Conservation (phyloP, 2,113 vertebrate genomes). For the Pycnonotus jocosus region DNA sequence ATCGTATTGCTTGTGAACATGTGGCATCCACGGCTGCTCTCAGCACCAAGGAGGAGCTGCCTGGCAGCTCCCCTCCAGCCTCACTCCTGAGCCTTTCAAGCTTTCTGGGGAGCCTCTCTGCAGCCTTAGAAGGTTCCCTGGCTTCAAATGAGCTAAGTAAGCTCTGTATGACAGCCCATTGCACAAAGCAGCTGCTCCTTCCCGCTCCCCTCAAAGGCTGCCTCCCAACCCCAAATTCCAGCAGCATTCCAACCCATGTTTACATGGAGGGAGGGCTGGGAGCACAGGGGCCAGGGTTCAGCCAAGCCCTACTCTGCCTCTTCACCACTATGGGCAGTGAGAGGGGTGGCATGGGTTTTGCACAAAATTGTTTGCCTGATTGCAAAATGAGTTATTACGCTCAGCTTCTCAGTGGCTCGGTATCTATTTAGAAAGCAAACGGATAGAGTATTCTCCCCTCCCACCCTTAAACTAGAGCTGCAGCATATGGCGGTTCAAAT, state of each 20-base stretch:
- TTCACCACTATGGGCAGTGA: background rate
- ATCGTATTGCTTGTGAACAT: background rate
- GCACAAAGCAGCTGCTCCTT: slow-evolving; percentile 44
- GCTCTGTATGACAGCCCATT: background rate
- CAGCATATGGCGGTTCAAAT: background rate
- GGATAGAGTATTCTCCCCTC: background rate
- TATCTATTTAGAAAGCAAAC: background rate
- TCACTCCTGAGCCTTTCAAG: background rate
- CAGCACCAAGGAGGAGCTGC: background rate
- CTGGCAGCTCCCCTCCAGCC: background rate
- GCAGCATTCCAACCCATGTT: background rate
- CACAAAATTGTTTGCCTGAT: background rate
- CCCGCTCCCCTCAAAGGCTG: background rate
- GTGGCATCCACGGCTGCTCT: background rate
- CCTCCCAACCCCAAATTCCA: slow-evolving; percentile 9
- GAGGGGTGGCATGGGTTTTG: background rate
- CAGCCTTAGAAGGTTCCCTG: slow-evolving; percentile 21
- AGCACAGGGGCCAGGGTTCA: background rate
- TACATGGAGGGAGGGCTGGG: background rate
- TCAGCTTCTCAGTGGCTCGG: background rate
- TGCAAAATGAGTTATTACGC: background rate
- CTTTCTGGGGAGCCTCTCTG: background rate
- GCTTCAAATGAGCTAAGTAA: background rate
- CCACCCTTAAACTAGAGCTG: background rate
- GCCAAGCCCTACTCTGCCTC: background rate